Evolutionary conservation across 2,888 invertebrate species (phyloP).

Genomic region (Zaprionus obscuricornis): DNA sequence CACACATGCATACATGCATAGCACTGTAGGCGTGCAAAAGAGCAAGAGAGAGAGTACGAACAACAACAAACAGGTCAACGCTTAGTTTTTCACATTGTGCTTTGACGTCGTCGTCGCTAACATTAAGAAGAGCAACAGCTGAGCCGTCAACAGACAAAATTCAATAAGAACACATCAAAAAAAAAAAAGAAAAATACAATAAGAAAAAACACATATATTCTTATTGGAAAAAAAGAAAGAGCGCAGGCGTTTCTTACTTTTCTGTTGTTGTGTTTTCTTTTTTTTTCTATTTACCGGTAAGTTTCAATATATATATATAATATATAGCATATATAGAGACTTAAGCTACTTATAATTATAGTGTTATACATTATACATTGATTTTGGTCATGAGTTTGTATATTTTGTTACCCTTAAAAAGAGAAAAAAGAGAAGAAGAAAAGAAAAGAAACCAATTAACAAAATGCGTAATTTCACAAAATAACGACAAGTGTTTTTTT

Average conservation of each 20-base stretch:
- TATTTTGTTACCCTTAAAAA: too few species aligned
- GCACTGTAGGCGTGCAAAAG: slow-evolving; percentile 2
- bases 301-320: too few species aligned
- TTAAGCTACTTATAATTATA: too few species aligned
- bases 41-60: slow-evolving; percentile 36
- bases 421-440: too few species aligned
- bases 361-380: slow-evolving; percentile 8
- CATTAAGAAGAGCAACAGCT: slow-evolving; percentile 31
- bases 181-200: too few species aligned
- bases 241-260: slow-evolving; percentile 11
- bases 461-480: slow-evolving; percentile 56
- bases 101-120: background rate
- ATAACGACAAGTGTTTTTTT: slow-evolving; percentile 20
- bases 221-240: slow-evolving; percentile 26
- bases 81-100: slow-evolving; percentile 25
- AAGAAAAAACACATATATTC: background rate
- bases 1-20: background rate
- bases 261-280: slow-evolving; percentile 14
- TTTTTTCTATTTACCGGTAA: slow-evolving; percentile 43
- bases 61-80: slow-evolving; percentile 50
- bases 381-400: too few species aligned
- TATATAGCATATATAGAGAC: too few species aligned
- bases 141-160: slow-evolving; percentile 9
- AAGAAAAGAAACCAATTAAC: background rate
- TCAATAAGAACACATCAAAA: slow-evolving; percentile 7